Conservation (phyloP, 2,113 vertebrate species). For the Recurvirostra avosetta region DNA sequence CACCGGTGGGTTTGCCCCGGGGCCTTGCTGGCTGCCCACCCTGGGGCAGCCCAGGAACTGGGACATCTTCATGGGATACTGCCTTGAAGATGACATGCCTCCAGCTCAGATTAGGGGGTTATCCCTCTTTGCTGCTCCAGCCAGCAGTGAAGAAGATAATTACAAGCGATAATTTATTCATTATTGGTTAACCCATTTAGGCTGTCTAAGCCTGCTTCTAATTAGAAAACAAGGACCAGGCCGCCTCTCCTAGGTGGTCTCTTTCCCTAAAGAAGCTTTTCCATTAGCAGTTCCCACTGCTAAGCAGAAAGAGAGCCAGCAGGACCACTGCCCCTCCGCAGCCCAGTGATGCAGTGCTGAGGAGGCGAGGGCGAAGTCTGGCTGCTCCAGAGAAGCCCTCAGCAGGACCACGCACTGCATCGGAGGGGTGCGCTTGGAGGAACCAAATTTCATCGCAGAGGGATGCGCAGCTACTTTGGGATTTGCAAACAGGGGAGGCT, state of each 20-base stretch:
- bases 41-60: not conserved
- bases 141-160: not conserved
- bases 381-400: not conserved
- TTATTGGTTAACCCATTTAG: not conserved
- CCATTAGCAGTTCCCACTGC: not conserved
- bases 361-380: too few species aligned
- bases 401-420: not conserved
- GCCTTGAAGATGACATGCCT: not conserved
- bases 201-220: not conserved
- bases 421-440: accelerated
- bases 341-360: not conserved
- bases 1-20: accelerated
- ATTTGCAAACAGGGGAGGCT: not conserved
- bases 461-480: not conserved
- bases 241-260: not conserved
- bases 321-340: not conserved
- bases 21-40: not conserved
- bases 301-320: not conserved
- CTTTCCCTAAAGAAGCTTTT: not conserved
- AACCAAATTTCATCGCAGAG: not conserved
- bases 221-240: not conserved
- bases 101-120: not conserved
- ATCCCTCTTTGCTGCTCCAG: not conserved
- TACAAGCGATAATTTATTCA: not conserved
- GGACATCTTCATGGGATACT: not conserved